phyloP scores from a whole-genome alignment of 53 echinoderm and acorn worm genomes.

The Holothuria leucospilota region DNA sequence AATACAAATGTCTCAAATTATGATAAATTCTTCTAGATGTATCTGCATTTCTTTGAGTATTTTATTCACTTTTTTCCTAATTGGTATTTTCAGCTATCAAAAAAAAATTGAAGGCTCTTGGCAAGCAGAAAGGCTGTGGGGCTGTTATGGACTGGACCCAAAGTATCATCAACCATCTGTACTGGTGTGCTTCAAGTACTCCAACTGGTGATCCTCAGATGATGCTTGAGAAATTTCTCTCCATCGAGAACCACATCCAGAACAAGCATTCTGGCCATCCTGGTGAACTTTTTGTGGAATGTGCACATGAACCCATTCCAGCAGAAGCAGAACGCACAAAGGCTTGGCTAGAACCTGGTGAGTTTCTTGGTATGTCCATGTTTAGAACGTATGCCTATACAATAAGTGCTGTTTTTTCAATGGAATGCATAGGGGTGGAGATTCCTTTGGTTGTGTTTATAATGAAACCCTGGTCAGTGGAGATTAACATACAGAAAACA shows the following conservation, averaged over 20 bases:
- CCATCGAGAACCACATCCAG: constrained; percentile 48
- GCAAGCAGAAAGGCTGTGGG: constrained; percentile 42
- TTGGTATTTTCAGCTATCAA: constrained; percentile 23
- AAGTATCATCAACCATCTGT: constrained; percentile 41
- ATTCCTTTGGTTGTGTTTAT: no score
- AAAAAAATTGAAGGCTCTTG: constrained; percentile 55
- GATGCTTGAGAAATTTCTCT: constrained; percentile 44
- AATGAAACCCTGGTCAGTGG: no score
- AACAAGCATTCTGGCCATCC: constrained; percentile 32
- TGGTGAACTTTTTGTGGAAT: constrained; percentile 47
- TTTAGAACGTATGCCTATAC: no score
- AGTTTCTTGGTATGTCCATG: neutral
- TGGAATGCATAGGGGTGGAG: no score
- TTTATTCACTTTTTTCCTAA: no score
- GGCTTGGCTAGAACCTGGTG: constrained; percentile 70
- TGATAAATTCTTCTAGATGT: no score
- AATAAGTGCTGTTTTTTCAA: no score
- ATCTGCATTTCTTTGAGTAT: no score
- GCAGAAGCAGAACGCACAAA: constrained; percentile 18
- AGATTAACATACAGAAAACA: no score
- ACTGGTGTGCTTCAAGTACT: constrained; percentile 44
- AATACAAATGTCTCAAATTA: no score
- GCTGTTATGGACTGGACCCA: constrained; percentile 30
- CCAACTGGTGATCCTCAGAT: constrained; percentile 42
- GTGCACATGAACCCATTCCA: constrained; percentile 56